Conservation (phyloP, 2,113 vertebrate genomes). For the Ondatra zibethicus region DNA sequence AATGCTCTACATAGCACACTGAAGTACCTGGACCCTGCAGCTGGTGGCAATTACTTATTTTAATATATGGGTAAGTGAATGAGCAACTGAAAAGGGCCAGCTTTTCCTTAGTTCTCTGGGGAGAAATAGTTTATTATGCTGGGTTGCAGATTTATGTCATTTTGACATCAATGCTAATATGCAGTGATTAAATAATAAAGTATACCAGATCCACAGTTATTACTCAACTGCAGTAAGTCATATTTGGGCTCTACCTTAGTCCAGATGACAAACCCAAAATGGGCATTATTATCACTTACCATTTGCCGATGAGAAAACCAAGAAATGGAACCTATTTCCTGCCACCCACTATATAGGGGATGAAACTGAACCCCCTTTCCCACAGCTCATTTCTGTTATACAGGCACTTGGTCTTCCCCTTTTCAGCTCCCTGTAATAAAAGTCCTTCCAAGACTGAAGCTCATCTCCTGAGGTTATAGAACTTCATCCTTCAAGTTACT, state of each 20-base stretch:
- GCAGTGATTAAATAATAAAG: background rate
- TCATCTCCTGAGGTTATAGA: background rate
- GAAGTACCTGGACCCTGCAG: background rate
- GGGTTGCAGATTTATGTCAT: background rate
- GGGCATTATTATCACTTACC: background rate
- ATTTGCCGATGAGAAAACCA: slow-evolving; percentile 16
- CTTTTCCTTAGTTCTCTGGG: background rate
- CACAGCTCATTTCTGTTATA: background rate
- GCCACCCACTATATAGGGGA: background rate
- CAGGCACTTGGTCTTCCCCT: background rate
- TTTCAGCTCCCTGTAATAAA: background rate
- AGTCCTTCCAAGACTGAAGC: no score
- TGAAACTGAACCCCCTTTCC: background rate
- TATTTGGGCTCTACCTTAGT: background rate
- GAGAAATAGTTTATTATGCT: background rate
- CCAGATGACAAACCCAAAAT: background rate
- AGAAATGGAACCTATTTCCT: background rate
- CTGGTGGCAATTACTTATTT: background rate
- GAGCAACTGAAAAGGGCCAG: background rate
- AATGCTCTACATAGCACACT: rapidly evolving
- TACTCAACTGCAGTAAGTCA: background rate
- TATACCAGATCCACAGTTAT: background rate
- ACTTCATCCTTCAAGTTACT: background rate
- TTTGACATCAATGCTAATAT: background rate
- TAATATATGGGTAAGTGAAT: background rate